Evolutionary conservation across 2,888 invertebrate species (phyloP), one percentile per base, ranked within the genome.

Genomic region (Mesopsocus fuscifrons): DNA sequence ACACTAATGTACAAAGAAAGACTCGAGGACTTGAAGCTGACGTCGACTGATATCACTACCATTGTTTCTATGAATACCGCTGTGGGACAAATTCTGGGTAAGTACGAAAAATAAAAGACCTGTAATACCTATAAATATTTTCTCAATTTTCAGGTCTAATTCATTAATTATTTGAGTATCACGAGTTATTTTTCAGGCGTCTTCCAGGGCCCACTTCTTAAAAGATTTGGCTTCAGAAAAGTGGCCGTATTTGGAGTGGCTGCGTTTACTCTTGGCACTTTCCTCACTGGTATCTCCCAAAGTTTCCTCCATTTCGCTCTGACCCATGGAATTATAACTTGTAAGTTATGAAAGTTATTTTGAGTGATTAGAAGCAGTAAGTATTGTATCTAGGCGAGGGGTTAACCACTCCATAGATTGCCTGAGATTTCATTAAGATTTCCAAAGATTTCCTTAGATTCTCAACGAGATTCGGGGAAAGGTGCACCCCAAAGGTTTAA

Each of bases 21-120:
- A 3, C 74, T 77, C 51, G 57, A 57, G 2, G 62, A 64, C 3
- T 60, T 73, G 2, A 66, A 66, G 3, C 58, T 78, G 44, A 61
- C 69, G 11, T 70, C 71, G 1, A 72, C 72, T 0, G 69, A 77
- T 52, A 67, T 68, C 4, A 66, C 74, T 2, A 59, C 74, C 17
- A 70, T 79, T 34, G 68, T 77, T 42, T 74, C 71, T 50, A 58
- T 72, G 13, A 77, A 78, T 55, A 68, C 73, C 50, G 74, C 77
- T 16, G 69, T 74, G 50, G 74, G 76, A 6, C 74, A 77, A 43
- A 44, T 54, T 32, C 42, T 54, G 4, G 56, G 56, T 55, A 46
- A 49, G 53, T 40, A n/a, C n/a, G n/a, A n/a, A n/a, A 21, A 30
- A 32, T 18, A n/a, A 11, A 16, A n/a, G n/a, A n/a, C n/a, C n/a